Base-by-base conservation (phyloP, 2,888 invertebrate genomes). In the Mycalesis mineus region DNA sequence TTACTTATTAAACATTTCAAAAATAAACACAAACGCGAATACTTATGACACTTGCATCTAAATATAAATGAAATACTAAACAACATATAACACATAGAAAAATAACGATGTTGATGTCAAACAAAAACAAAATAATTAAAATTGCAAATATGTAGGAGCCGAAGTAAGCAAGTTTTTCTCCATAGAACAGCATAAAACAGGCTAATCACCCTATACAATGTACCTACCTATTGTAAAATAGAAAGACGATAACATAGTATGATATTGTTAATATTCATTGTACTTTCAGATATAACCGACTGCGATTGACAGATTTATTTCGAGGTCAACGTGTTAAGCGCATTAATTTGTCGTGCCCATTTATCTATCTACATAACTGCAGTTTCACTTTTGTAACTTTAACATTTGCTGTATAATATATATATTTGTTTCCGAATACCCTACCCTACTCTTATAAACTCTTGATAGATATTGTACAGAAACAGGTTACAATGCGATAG, bases 221-320 rank as follows among this genome's bases (percentile, higher is more conserved):
- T 36, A 11, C 4, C 8, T 36, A 36, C 11, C 1, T 36, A 11
- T 11, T 31, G 1, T n/a, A 15, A 47, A 33, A 33, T 47, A 33
- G 31, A 45, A 31, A 45, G 31, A 31, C 29, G 9, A 45, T 45
- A 45, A 14, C 13, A 31, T 31, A 29, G 1, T 33, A 33, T 33
- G 7, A 2, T 11, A 42, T n/a, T 40, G 40, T 47, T 31, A 29
- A 2, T 9, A 6, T 33, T 33, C 9, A 36, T 36, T 47, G 49
- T 17, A 49, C 28, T 49, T 39, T 28, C 28, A 39, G 8, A 28
- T 22, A 17, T 48, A 49, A 39, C 17, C 22, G 49, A 15, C 36
- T 22, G 37, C 49, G 40, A 39, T 29, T 29, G 51, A 41, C 51
- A 51, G 51, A 40, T 51, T 40, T 41, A 29, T 51, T 51, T 41